Conservation (phyloP, 1,140 invertebrate genomes). For the Drosophila nigrodunni region DNA sequence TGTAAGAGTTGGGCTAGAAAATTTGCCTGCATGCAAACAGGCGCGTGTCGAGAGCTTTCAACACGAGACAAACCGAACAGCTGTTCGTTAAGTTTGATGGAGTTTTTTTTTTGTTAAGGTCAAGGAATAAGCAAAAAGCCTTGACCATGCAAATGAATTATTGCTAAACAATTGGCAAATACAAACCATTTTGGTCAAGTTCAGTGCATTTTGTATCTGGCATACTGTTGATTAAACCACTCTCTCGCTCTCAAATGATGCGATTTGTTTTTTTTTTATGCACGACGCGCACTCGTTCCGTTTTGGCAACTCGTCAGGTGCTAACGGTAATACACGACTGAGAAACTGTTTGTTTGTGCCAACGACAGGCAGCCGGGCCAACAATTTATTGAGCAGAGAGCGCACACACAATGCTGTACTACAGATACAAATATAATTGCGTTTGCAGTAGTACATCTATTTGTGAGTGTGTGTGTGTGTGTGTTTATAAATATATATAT, state of each 20-base stretch:
- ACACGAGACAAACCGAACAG: conserved; percentile 52
- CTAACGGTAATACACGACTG: conserved; percentile 62
- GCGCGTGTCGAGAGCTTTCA: conserved; percentile 61
- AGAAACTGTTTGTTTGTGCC: conserved; percentile 44
- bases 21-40: conserved; percentile 64
- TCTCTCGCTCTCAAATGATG: conserved; percentile 14
- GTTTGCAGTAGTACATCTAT: conserved; percentile 6
- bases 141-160: conserved; percentile 31
- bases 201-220: conserved; percentile 69
- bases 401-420: conserved; percentile 7
- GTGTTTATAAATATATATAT: conserved; percentile 5
- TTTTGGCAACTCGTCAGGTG: conserved; percentile 39
- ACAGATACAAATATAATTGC: conserved; percentile 27
- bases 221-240: conserved; percentile 45
- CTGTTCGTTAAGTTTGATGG: conserved; percentile 47
- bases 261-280: not conserved
- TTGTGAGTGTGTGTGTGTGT: too few species aligned
- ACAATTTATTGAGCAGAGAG: conserved; percentile 28
- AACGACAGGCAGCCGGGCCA: conserved; percentile 26
- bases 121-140: conserved; percentile 45
- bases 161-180: conserved; percentile 20
- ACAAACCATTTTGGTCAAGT: conserved; percentile 64
- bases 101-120: conserved; percentile 34
- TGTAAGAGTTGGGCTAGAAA: conserved; percentile 16
- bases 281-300: conserved; percentile 15